Percentiles rank a stretch among this genome's conserved stretches.
These are phyloP conservation scores for Rattus norvegicus DNA, from an alignment of 2,113 vertebrate species.

Conservation along the genomic window GRCr8 NC_086038.1:39673001-39673500, in stretches of 20 bases:
- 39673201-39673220: background rate
- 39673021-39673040: background rate
- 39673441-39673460: background rate
- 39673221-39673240: background rate
- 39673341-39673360: background rate
- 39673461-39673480: background rate
- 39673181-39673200: background rate
- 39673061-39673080: background rate
- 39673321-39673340: background rate
- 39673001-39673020: background rate
- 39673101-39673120: background rate
- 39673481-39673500: background rate
- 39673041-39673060: background rate
- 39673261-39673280: constrained; percentile 16
- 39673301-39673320: background rate
- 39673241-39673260: background rate
- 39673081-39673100: background rate
- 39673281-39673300: background rate
- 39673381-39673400: background rate
- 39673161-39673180: background rate
- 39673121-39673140: background rate
- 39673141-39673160: background rate
- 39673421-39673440: background rate
- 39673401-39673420: background rate
- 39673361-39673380: background rate